Conservation (phyloP, 2,797 vertebrate species). For the Acestrorhynchus altus region DNA sequence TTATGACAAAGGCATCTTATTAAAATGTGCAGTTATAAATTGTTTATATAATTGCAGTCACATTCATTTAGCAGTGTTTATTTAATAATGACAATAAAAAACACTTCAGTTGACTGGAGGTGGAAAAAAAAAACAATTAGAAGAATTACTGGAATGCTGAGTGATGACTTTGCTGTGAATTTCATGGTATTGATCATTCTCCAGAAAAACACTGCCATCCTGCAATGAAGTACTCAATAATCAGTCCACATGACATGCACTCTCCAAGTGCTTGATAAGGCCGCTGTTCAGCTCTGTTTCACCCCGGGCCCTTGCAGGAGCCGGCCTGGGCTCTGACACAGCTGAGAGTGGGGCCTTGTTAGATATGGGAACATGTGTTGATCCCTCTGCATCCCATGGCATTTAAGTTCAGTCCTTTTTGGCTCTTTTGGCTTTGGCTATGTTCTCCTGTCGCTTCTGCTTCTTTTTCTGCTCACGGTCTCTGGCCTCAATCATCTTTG, state of each 20-base stretch:
- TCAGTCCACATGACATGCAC: constrained; percentile 65
- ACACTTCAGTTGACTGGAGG: constrained; percentile 60
- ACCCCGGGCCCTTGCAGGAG: constrained; percentile 55
- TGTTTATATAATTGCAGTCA: background rate
- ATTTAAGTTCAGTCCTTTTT: constrained; percentile 88
- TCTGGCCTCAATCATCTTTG: constrained; percentile 97
- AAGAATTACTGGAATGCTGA: constrained; percentile 75
- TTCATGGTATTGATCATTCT: constrained; percentile 51
- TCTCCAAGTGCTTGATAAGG: constrained; percentile 64
- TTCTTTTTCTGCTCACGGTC: constrained; percentile 98
- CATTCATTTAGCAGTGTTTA: constrained; percentile 65
- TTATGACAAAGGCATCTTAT: background rate
- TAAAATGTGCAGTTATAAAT: background rate
- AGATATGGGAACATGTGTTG: constrained; percentile 56
- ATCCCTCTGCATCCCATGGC: constrained; percentile 51
- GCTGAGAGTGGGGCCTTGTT: constrained; percentile 63
- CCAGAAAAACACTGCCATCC: constrained; percentile 69
- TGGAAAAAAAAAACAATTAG: constrained; percentile 47
- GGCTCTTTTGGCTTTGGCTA: constrained; percentile 93
- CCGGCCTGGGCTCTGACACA: constrained; percentile 63
- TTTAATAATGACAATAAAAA: constrained; percentile 66
- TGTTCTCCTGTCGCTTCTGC: constrained; percentile 97
- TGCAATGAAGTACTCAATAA: constrained; percentile 65
- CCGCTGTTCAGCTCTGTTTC: constrained; percentile 56
- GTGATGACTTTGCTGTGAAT: constrained; percentile 59